These are phyloP conservation scores for Trichosurus vulpecula DNA, from an alignment of 2,797 vertebrate genomes.

Conservation along the genomic window DNA sequence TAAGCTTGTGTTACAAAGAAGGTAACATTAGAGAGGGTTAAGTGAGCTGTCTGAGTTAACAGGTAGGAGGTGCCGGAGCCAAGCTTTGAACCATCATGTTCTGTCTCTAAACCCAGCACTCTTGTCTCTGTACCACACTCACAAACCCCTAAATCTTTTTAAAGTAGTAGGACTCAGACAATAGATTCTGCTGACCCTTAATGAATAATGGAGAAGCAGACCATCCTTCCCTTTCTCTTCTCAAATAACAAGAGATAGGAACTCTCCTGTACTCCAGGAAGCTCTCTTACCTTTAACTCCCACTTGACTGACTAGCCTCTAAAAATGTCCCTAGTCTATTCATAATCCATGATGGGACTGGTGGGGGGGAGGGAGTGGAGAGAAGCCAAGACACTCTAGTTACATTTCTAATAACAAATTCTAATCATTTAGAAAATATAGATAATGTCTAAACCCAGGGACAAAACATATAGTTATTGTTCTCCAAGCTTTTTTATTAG, in stretches of 20 bases:
- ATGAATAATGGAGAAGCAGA: neutral
- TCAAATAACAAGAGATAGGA: neutral
- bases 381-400: neutral
- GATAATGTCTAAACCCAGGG: neutral
- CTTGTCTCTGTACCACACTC: neutral
- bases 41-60: neutral
- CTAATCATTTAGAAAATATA: conserved; percentile 25
- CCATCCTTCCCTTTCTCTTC: neutral
- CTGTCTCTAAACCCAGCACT: neutral
- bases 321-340: conserved; percentile 4
- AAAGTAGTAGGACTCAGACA: neutral
- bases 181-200: neutral
- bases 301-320: neutral
- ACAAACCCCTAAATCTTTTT: too few relatives aligned
- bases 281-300: neutral
- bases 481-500: neutral
- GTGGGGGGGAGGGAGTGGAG: too few relatives aligned
- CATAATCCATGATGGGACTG: neutral
- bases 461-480: conserved; percentile 4
- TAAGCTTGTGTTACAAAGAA: neutral
- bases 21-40: neutral
- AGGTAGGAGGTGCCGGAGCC: neutral
- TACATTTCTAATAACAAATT: conserved; percentile 13
- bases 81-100: neutral
- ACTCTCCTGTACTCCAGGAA: neutral